phyloP scores from a whole-genome alignment of 2,888 invertebrate species.

The Acleris laterana region DNA sequence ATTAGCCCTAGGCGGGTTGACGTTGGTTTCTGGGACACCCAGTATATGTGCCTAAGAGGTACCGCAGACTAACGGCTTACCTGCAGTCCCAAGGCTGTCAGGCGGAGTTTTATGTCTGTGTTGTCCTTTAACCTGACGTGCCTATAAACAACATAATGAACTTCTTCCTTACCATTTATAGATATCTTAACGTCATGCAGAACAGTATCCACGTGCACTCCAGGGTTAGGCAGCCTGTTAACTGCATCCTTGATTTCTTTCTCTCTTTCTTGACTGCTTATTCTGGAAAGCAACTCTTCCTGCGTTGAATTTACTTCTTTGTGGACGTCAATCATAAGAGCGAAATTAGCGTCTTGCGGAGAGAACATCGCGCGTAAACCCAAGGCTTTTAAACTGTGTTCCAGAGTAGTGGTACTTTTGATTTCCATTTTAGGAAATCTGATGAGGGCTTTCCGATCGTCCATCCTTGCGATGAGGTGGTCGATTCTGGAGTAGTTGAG shows the following conservation, averaged over 20 bases:
- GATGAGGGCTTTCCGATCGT: conserved; percentile 78
- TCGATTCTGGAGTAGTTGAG: conserved; percentile 80
- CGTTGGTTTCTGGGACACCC: no score
- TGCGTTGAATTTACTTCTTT: conserved; percentile 51
- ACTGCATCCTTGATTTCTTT: conserved; percentile 52
- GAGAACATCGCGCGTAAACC: conserved; percentile 87
- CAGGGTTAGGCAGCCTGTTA: conserved; percentile 80
- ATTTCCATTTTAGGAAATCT: conserved; percentile 90
- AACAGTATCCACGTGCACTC: conserved; percentile 85
- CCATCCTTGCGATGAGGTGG: conserved; percentile 73
- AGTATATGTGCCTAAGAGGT: no score
- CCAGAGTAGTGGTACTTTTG: conserved; percentile 83
- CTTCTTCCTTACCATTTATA: conserved; percentile 73
- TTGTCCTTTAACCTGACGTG: no score
- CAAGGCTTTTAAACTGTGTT: conserved; percentile 79
- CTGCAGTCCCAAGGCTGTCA: no score
- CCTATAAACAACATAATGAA: background rate
- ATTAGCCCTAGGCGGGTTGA: no score
- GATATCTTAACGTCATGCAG: conserved; percentile 87
- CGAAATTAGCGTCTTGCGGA: conserved; percentile 86
- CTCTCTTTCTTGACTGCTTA: conserved; percentile 47
- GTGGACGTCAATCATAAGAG: conserved; percentile 80
- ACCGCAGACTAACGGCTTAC: no score
- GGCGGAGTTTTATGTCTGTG: no score
- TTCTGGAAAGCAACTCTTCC: conserved; percentile 54